phyloP scores from a whole-genome alignment of 1,140 invertebrate genomes.

The Nautilus pompilius region DNA sequence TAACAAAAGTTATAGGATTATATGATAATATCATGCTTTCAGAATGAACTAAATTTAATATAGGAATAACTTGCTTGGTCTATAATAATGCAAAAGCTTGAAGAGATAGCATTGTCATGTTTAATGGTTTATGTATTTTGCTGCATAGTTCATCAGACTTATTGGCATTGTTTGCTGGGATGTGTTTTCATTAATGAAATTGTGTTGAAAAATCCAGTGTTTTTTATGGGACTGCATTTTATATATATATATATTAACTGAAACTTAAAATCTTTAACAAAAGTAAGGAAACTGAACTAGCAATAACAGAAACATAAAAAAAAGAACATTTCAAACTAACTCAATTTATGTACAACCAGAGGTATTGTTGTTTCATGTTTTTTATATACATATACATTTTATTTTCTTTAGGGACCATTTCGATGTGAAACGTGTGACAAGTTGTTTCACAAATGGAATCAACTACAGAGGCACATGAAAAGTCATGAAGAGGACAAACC shows the following conservation, averaged over 20 bases:
- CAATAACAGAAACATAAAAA: neutral
- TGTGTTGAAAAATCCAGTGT: too few relatives aligned
- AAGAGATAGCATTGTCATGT: too few relatives aligned
- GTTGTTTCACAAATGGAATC: slow-evolving; percentile 59
- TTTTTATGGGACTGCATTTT: neutral
- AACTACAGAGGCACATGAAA: slow-evolving; percentile 60
- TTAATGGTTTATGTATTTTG: too few relatives aligned
- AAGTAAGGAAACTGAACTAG: neutral
- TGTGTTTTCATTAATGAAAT: too few relatives aligned
- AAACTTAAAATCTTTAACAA: neutral
- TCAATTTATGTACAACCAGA: too few relatives aligned
- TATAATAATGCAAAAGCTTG: too few relatives aligned
- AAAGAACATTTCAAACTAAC: neutral
- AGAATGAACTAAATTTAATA: too few relatives aligned
- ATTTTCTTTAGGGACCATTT: slow-evolving; percentile 51
- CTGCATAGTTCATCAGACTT: too few relatives aligned
- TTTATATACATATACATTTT: neutral
- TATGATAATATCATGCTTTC: too few relatives aligned
- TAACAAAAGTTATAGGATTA: too few relatives aligned
- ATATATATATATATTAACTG: neutral
- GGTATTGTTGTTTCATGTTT: neutral
- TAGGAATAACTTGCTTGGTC: too few relatives aligned
- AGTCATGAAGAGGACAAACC: slow-evolving; percentile 66
- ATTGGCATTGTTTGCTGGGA: too few relatives aligned
- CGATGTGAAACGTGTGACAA: slow-evolving; percentile 62